Percentiles rank a stretch among this genome's conserved stretches.
These are phyloP conservation scores for Chinchilla lanigera DNA, from an alignment of 2,113 vertebrate genomes.

Conservation along the genomic window DNA sequence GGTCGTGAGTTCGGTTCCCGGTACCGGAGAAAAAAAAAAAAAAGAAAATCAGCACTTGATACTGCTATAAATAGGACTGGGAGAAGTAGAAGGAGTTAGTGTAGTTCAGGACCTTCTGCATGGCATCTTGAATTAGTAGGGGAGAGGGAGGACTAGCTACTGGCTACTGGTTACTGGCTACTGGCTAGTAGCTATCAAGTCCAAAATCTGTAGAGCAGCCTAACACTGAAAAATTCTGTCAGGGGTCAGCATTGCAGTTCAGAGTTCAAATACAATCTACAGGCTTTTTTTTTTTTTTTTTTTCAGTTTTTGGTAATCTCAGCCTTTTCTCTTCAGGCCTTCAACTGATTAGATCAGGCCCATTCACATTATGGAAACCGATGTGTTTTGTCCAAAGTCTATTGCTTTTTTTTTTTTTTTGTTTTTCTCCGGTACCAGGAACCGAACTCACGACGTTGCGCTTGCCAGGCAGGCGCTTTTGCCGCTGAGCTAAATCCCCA, in stretches of 20 bases:
- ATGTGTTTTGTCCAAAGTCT: not conserved
- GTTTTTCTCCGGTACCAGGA: too few species aligned
- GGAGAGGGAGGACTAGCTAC: not conserved
- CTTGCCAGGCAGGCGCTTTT: too few species aligned
- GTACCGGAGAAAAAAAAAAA: too few species aligned
- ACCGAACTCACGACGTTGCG: too few species aligned
- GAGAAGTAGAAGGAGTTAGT: not conserved
- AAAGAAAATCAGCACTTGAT: not conserved
- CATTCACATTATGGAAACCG: not conserved
- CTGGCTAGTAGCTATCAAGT: not conserved
- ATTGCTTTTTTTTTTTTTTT: too few species aligned
- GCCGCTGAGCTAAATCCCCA: too few species aligned
- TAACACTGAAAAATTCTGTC: not conserved
- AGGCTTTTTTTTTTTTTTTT: not conserved
- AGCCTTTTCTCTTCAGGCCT: slow-evolving; percentile 5
- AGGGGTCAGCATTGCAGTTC: not conserved
- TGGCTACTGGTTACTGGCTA: not conserved
- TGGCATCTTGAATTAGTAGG: not conserved
- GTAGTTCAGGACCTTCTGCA: too few species aligned
- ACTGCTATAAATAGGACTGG: not conserved
- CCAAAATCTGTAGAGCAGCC: not conserved
- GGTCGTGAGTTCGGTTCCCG: too few species aligned
- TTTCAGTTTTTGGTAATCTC: not conserved
- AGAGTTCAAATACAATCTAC: not conserved
- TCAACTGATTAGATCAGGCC: not conserved